Conservation (phyloP, 2,113 vertebrate genomes). For the Labeo catla region DNA sequence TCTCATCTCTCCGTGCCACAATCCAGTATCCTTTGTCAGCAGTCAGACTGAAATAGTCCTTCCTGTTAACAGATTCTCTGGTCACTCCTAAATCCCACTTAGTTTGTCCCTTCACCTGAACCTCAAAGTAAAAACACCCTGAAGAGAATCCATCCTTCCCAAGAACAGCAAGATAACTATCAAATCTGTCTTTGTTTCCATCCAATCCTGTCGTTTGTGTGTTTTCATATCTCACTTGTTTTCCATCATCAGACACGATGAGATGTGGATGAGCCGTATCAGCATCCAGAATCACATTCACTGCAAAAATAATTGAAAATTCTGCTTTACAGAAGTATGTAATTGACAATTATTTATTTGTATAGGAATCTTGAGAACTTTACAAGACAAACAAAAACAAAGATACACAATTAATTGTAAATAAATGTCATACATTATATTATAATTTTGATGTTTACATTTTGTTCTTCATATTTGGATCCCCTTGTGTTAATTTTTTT, state of each 20-base stretch:
- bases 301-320: background rate
- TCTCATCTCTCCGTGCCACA: fast-evolving
- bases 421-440: too few species aligned
- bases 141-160: background rate
- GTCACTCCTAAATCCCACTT: background rate
- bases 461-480: too few species aligned
- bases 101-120: background rate
- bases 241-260: background rate
- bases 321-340: too few species aligned
- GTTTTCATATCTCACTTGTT: background rate
- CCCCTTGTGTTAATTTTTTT: too few species aligned
- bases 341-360: too few species aligned
- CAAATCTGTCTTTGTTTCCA: background rate
- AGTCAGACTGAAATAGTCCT: too few species aligned
- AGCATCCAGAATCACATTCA: constrained; percentile 17
- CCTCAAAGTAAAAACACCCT: constrained; percentile 12
- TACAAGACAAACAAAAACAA: background rate
- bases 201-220: background rate
- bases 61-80: background rate
- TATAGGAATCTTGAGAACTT: too few species aligned
- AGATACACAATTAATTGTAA: too few species aligned
- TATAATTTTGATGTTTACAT: too few species aligned
- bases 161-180: background rate
- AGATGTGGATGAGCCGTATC: background rate
- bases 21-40: background rate